A percentile compares a stretch with the other conserved stretches of the same genome.
Evolutionary conservation across 1,140 invertebrate species (phyloP).

Genomic region (Halyomorpha halys): DNA sequence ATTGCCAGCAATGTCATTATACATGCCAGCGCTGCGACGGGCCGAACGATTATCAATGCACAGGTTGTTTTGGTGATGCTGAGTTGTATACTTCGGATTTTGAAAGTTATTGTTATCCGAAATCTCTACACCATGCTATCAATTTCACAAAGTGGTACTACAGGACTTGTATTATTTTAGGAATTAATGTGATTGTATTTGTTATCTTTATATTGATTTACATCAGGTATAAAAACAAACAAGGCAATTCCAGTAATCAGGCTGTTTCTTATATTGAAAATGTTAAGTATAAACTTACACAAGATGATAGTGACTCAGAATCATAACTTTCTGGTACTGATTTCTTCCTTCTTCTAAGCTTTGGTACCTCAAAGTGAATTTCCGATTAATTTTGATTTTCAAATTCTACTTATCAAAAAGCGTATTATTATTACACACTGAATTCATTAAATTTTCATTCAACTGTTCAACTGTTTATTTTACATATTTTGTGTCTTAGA

Average conservation of each 20-base stretch:
- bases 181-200: slow-evolving; percentile 22
- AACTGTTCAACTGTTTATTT: no score
- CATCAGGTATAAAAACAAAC: background rate
- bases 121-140: slow-evolving; percentile 15
- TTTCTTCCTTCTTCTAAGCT: no score
- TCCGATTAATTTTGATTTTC: no score
- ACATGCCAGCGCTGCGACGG: slow-evolving; percentile 45
- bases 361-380: no score
- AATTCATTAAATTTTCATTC: no score
- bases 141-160: slow-evolving; percentile 22
- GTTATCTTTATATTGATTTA: background rate
- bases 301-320: slow-evolving; percentile 7
- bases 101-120: slow-evolving; percentile 24
- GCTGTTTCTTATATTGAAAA: slow-evolving; percentile 8
- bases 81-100: slow-evolving; percentile 22
- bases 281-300: slow-evolving; percentile 18
- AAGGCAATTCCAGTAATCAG: background rate
- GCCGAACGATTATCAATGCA: slow-evolving; percentile 46
- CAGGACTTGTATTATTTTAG: slow-evolving; percentile 18
- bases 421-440: no score
- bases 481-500: no score
- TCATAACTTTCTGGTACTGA: no score
- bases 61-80: slow-evolving; percentile 42
- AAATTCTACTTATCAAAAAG: no score
- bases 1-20: slow-evolving; percentile 46